Conservation (phyloP, 2,888 invertebrate species). For the Crematogaster levior region DNA sequence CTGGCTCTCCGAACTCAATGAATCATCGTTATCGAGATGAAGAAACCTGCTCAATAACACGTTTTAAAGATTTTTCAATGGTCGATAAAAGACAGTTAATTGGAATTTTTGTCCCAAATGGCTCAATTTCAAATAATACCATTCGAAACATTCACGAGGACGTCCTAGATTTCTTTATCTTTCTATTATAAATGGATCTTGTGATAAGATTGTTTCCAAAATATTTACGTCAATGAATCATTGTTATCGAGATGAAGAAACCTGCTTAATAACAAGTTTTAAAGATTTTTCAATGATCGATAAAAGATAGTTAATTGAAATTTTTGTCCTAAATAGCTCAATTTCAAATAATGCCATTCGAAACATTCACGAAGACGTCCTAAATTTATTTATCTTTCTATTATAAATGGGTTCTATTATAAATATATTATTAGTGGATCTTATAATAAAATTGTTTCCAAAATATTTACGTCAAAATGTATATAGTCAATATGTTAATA, state of each 20-base stretch:
- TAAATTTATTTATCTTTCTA: constrained; percentile 32
- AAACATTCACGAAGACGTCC: constrained; percentile 51
- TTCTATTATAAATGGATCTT: neutral
- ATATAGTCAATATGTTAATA: constrained; percentile 2
- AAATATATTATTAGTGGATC: too few species aligned
- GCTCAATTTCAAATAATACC: constrained; percentile 63
- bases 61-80: constrained; percentile 52
- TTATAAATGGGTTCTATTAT: too few species aligned
- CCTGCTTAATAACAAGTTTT: constrained; percentile 65
- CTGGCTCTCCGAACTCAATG: constrained; percentile 36
- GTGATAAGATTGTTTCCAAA: neutral
- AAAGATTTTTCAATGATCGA: constrained; percentile 57
- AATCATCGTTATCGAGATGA: constrained; percentile 60
- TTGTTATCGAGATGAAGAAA: constrained; percentile 65
- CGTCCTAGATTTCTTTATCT: constrained; percentile 32
- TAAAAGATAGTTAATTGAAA: constrained; percentile 70
- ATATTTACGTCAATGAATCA: constrained; percentile 42
- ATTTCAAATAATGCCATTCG: constrained; percentile 61
- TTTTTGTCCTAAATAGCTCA: constrained; percentile 63
- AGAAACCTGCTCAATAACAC: constrained; percentile 69
- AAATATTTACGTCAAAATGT: constrained; percentile 16
- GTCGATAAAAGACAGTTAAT: constrained; percentile 69
- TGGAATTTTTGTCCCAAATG: constrained; percentile 65
- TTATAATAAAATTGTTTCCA: neutral
- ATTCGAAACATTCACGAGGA: constrained; percentile 52